phyloP scores from a whole-genome alignment of 2,113 vertebrate genomes.

The Rallus limicola region DNA sequence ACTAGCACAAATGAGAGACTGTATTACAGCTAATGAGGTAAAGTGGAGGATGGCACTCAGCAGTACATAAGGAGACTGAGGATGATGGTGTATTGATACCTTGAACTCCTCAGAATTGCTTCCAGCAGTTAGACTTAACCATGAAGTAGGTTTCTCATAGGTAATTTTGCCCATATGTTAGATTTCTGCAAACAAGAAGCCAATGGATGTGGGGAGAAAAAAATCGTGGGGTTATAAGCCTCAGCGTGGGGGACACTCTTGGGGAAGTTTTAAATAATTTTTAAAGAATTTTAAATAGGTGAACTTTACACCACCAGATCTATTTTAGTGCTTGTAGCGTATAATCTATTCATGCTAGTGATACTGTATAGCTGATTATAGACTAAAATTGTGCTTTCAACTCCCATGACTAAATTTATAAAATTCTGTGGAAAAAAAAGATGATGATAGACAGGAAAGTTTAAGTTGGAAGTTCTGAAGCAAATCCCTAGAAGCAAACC shows the following conservation, averaged over 20 bases:
- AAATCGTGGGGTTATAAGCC: neutral
- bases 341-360: neutral
- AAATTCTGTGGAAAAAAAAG: neutral
- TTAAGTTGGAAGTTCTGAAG: neutral
- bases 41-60: neutral
- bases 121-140: neutral
- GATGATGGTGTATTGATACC: neutral
- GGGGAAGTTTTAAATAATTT: neutral
- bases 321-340: neutral
- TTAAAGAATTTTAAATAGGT: neutral
- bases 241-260: neutral
- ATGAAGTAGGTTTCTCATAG: neutral
- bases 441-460: neutral
- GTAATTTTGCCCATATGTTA: neutral
- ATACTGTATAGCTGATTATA: neutral
- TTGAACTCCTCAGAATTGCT: neutral
- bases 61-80: neutral
- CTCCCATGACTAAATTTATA: neutral
- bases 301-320: neutral
- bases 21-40: neutral
- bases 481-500: neutral
- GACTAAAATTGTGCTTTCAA: neutral
- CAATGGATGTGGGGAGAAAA: neutral
- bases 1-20: neutral
- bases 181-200: neutral